Evolutionary conservation across 2,113 vertebrate genomes (phyloP).

Genomic region (Syngnathus scovelli): DNA sequence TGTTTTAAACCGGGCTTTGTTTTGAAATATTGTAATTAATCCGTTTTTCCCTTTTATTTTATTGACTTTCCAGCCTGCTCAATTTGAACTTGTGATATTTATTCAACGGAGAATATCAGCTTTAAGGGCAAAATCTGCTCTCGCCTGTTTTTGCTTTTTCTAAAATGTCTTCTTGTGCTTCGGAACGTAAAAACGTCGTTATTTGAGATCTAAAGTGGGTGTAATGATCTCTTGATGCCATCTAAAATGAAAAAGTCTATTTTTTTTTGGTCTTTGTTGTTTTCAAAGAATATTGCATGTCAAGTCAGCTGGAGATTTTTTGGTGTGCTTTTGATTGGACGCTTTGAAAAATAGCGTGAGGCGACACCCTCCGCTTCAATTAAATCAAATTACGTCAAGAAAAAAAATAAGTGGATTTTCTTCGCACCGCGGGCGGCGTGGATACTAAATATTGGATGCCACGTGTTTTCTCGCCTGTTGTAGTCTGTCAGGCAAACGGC

Average conservation of each 20-base stretch:
- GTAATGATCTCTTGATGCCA: neutral
- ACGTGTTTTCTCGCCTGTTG: neutral
- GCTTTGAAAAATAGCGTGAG: neutral
- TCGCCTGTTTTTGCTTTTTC: neutral
- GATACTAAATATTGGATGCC: conserved; percentile 3
- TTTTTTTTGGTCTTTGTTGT: neutral
- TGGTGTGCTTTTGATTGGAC: neutral
- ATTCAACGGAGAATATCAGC: too few species aligned
- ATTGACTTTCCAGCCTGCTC: too few species aligned
- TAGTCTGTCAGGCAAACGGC: neutral
- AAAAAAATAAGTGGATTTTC: conserved; percentile 4
- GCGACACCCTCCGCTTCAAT: conserved; percentile 6
- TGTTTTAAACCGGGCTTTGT: neutral
- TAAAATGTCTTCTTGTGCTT: neutral
- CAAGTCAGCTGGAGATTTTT: neutral
- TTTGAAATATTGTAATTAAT: conserved; percentile 6
- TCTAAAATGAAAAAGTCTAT: neutral
- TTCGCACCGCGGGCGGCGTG: neutral
- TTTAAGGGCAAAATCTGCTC: too few species aligned
- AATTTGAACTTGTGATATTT: too few species aligned
- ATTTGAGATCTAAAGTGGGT: neutral
- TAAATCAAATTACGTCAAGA: conserved; percentile 13
- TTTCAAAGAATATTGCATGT: neutral
- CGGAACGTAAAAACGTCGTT: neutral
- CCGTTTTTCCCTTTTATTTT: too few species aligned